Evolutionary conservation across 2,797 vertebrate species (phyloP).

Genomic region (Sparidentex hasta): DNA sequence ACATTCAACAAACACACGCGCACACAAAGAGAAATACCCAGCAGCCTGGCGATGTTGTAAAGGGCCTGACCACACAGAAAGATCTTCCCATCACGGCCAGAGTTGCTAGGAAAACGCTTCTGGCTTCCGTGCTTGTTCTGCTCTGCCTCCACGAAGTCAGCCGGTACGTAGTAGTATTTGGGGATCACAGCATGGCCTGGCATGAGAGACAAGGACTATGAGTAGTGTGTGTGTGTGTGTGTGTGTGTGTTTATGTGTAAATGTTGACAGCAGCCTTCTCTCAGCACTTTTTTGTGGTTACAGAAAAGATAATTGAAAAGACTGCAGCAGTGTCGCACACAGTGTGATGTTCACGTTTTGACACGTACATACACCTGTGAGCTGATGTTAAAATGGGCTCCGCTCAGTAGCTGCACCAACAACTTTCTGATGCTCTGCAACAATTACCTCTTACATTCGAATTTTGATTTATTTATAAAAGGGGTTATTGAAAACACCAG

Average conservation of each 20-base stretch:
- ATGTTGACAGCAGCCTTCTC: neutral
- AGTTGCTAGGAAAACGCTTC: conserved; percentile 96
- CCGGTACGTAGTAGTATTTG: conserved; percentile 96
- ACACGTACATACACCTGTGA: neutral
- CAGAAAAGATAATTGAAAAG: neutral
- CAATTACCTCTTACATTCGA: neutral
- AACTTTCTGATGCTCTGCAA: neutral
- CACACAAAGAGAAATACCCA: conserved; percentile 85
- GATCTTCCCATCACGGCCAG: conserved; percentile 91
- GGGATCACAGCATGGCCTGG: conserved; percentile 93
- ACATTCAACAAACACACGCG: neutral
- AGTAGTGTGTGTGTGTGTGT: conserved; percentile 11
- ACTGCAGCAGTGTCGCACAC: neutral
- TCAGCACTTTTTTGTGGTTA: neutral
- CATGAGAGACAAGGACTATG: conserved; percentile 1
- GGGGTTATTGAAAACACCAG: neutral
- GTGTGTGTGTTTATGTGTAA: neutral
- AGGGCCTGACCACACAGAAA: conserved; percentile 97
- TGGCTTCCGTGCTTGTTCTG: conserved; percentile 94
- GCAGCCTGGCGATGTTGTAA: conserved; percentile 93
- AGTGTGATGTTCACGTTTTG: neutral
- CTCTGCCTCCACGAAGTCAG: conserved; percentile 95
- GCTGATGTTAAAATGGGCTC: neutral
- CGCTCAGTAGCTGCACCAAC: neutral
- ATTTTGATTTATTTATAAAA: neutral